phyloP scores from a whole-genome alignment of 1,140 invertebrate species.

The Akabosia matsudoensis region DNA sequence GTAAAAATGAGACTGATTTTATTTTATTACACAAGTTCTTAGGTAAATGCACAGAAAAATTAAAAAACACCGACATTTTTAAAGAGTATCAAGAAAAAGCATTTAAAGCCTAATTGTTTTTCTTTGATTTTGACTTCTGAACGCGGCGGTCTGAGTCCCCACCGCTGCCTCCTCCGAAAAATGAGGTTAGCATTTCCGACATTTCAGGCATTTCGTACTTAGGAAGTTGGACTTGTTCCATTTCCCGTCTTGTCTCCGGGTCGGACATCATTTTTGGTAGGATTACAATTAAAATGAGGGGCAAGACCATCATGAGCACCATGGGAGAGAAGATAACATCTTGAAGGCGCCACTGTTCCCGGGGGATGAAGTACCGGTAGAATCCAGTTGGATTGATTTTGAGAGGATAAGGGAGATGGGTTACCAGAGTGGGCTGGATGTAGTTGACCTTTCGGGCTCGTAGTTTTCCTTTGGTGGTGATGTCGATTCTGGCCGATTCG shows the following conservation, averaged over 20 bases:
- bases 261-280: conserved; percentile 96
- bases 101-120: conserved; percentile 63
- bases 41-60: too few species aligned
- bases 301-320: conserved; percentile 96
- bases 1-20: too few species aligned
- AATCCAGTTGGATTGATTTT: conserved; percentile 76
- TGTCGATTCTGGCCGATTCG: conserved; percentile 88
- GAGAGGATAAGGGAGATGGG: conserved; percentile 86
- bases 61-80: too few species aligned
- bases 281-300: conserved; percentile 84
- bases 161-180: conserved; percentile 65
- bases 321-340: conserved; percentile 96
- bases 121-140: conserved; percentile 58
- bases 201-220: conserved; percentile 86
- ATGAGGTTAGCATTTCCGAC: conserved; percentile 81
- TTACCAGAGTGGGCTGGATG: conserved; percentile 80
- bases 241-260: conserved; percentile 88
- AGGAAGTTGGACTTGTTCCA: conserved; percentile 80
- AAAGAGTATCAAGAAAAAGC: too few species aligned
- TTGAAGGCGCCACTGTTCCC: conserved; percentile 91
- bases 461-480: conserved; percentile 93
- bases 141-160: background rate
- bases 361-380: conserved; percentile 86
- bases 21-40: too few species aligned
- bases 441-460: conserved; percentile 91